A percentile compares a stretch with the other conserved stretches of the same genome.
Evolutionary conservation across 2,888 invertebrate species (phyloP).

Genomic region (Rhamphomyia laevipes): DNA sequence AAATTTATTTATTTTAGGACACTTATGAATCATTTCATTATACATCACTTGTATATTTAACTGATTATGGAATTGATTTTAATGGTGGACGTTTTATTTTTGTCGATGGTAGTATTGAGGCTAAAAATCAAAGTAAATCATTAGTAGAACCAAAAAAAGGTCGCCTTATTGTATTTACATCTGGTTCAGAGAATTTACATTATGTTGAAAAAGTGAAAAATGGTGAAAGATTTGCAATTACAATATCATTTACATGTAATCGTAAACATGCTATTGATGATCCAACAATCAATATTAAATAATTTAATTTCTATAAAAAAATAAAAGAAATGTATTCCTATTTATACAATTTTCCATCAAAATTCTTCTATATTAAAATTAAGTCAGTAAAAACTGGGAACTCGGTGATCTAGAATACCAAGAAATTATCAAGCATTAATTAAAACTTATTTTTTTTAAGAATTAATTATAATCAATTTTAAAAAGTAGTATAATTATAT

Average conservation of each 20-base stretch:
- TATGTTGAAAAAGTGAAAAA: constrained; percentile 65
- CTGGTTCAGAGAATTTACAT: constrained; percentile 76
- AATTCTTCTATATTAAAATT: too few relatives aligned
- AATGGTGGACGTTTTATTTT: constrained; percentile 74
- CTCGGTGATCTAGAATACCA: too few relatives aligned
- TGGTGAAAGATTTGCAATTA: constrained; percentile 69
- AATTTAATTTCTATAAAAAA: too few relatives aligned
- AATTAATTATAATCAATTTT: too few relatives aligned
- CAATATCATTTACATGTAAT: constrained; percentile 80
- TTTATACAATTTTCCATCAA: too few relatives aligned
- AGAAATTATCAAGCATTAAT: too few relatives aligned
- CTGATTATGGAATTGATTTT: constrained; percentile 63
- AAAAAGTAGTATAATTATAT: too few relatives aligned
- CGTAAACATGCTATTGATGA: constrained; percentile 52
- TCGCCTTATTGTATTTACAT: constrained; percentile 73
- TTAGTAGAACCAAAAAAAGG: constrained; percentile 67
- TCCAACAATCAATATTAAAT: constrained; percentile 25
- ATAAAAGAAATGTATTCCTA: too few relatives aligned
- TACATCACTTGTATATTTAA: constrained; percentile 70
- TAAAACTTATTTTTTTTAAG: too few relatives aligned
- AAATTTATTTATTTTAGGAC: constrained; percentile 45
- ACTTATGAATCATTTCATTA: constrained; percentile 80
- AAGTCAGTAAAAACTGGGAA: too few relatives aligned
- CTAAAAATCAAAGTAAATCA: constrained; percentile 49
- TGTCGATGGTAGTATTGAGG: constrained; percentile 46